phyloP scores from a whole-genome alignment of 2,797 vertebrate genomes.

The Remorina albescens region DNA sequence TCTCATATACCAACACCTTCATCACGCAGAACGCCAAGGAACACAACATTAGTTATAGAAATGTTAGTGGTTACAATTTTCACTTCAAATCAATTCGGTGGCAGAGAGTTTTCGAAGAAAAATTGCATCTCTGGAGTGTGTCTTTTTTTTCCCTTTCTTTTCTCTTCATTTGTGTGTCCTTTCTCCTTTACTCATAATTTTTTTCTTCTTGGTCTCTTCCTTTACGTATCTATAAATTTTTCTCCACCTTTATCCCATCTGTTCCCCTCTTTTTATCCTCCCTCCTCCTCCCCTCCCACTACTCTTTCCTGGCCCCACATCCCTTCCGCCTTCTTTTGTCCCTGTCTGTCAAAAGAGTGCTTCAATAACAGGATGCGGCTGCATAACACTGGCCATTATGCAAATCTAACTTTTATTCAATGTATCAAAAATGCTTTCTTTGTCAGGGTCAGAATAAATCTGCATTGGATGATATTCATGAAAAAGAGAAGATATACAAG shows the following conservation, averaged over 20 bases:
- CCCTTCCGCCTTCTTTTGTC: constrained; percentile 38
- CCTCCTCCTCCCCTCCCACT: background rate
- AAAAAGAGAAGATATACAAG: constrained; percentile 5
- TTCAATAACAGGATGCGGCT: constrained; percentile 58
- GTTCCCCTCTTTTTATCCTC: background rate
- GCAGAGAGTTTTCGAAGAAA: too few relatives aligned
- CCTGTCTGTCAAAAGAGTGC: constrained; percentile 51
- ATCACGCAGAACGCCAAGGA: too few relatives aligned
- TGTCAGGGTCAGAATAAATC: constrained; percentile 54
- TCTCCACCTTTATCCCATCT: background rate
- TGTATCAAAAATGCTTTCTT: constrained; percentile 45
- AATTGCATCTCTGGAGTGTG: constrained; percentile 44
- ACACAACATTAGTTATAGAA: too few relatives aligned
- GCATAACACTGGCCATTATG: constrained; percentile 58
- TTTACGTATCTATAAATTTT: constrained; percentile 26
- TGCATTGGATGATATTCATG: constrained; percentile 28
- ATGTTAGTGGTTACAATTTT: background rate
- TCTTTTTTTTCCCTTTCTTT: background rate
- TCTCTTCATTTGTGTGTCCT: constrained; percentile 4
- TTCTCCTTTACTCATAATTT: constrained; percentile 8
- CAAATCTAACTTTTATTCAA: constrained; percentile 62
- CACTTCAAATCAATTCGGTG: background rate
- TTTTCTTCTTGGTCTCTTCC: constrained; percentile 5
- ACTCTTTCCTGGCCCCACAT: constrained; percentile 13
- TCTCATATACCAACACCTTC: too few relatives aligned